Evolutionary conservation across 2,113 vertebrate species (phyloP).

Genomic region (Arvicanthis niloticus): DNA sequence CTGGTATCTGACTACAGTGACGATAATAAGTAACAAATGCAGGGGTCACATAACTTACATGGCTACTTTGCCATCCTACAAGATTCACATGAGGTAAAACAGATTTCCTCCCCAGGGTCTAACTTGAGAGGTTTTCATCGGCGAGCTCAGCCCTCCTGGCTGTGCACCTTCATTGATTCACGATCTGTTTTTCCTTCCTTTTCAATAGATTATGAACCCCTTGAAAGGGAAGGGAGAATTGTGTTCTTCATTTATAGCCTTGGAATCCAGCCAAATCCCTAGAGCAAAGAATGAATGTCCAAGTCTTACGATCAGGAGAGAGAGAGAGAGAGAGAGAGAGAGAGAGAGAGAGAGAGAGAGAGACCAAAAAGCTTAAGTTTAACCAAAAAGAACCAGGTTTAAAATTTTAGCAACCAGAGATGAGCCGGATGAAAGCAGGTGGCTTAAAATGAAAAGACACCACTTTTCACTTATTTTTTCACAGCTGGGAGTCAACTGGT

Average conservation of each 20-base stretch:
- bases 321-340: too few species aligned
- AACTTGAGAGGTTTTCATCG: background rate
- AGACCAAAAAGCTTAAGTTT: too few species aligned
- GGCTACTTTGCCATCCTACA: background rate
- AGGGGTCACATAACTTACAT: background rate
- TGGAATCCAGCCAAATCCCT: background rate
- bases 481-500: constrained; percentile 26
- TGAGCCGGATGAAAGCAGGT: constrained; percentile 48
- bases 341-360: too few species aligned
- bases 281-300: background rate
- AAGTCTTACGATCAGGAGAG: background rate
- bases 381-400: too few species aligned
- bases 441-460: constrained; percentile 36
- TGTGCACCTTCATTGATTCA: background rate
- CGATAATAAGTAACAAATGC: background rate
- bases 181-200: background rate
- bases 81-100: background rate
- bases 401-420: constrained; percentile 54
- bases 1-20: background rate
- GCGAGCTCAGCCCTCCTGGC: rapidly evolving
- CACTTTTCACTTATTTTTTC: constrained; percentile 69
- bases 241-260: background rate
- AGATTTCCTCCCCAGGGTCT: background rate
- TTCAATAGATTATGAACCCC: background rate
- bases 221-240: background rate